Evolutionary conservation across 2,888 invertebrate species (phyloP).

Genomic region (Torymus texanus): DNA sequence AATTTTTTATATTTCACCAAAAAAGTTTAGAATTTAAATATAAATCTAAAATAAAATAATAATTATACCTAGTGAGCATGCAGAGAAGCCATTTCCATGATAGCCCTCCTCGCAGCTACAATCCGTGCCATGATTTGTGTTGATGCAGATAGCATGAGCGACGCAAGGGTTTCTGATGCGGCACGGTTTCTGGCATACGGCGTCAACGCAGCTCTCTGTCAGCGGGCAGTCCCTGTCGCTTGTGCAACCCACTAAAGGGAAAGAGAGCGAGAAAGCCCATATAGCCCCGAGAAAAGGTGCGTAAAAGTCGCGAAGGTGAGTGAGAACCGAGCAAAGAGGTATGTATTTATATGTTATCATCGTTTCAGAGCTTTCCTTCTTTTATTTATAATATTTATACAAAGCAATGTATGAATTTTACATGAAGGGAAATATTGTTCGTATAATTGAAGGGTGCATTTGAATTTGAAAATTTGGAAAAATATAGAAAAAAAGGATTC

Average conservation of each 20-base stretch:
- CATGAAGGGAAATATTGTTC: background rate
- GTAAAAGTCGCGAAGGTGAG: constrained; percentile 10
- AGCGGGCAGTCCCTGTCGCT: constrained; percentile 89
- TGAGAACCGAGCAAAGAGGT: constrained; percentile 49
- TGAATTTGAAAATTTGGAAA: constrained; percentile 36
- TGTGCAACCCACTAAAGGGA: constrained; percentile 85
- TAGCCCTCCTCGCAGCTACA: constrained; percentile 91
- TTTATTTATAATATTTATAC: constrained; percentile 25
- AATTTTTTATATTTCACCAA: too few relatives aligned
- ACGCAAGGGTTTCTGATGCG: constrained; percentile 90
- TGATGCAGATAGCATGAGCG: constrained; percentile 89
- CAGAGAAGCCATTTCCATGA: constrained; percentile 90
- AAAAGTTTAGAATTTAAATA: background rate
- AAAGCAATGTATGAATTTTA: constrained; percentile 22
- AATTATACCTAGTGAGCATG: constrained; percentile 84
- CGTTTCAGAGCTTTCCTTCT: constrained; percentile 22
- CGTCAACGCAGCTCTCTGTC: constrained; percentile 90
- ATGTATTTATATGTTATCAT: constrained; percentile 15
- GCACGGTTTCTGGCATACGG: constrained; percentile 91
- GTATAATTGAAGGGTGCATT: constrained; percentile 26
- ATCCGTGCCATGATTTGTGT: constrained; percentile 90
- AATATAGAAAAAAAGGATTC: background rate
- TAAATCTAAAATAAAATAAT: background rate
- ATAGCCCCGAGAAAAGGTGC: constrained; percentile 66
- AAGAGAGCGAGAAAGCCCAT: constrained; percentile 69